Base-by-base conservation (phyloP, 2,113 vertebrate genomes). In the Pardalotus punctatus region DNA sequence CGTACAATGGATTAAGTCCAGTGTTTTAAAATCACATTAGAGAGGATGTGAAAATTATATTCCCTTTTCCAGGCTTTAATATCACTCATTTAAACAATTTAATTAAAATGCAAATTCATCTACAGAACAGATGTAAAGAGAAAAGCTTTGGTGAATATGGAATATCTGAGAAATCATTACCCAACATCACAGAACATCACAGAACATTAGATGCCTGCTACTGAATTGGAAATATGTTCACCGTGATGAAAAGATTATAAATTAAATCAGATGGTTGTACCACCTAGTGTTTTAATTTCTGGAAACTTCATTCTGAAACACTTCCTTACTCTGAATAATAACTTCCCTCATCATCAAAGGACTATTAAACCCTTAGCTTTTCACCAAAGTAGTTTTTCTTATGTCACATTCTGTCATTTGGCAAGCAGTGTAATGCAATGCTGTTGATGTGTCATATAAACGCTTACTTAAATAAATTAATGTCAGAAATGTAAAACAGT, bases 241-340 rank as follows among this genome's bases (percentile, higher is more conserved):
- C 36, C 0, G 0, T 67, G 84, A 85, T 87, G 51, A 94, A 78
- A 94, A 96, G 79, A 96, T 90, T 86, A 93, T 81, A 95, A 92
- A 93, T 95, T 93, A 93, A 88, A 69, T 87, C 69, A 90, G 70
- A 36, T 14, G 42, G 43, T 57, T 53, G 51, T 79, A 78, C 86
- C 91, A 93, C 92, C 95, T 94, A 96, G 77, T 96, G 95, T 95
- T 97, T 97, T 97, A 95, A 97, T 97, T 98, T 96, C 91, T 4
- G 4, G 77, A 93, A 93, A 86, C 22, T 76, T 97, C 58, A 94
- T 71, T 97, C 93, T 77, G 91, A 96, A 97, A 94, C 79, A 60
- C 35, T 93, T 69, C 95, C 92, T 84, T 88, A 86, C 79, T 81
- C 58, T 81, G 78, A 94, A 95, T 71, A 96, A 50, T 23, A 94